Conservation (phyloP, 2,113 vertebrate species). For the Crocuta crocuta region DNA sequence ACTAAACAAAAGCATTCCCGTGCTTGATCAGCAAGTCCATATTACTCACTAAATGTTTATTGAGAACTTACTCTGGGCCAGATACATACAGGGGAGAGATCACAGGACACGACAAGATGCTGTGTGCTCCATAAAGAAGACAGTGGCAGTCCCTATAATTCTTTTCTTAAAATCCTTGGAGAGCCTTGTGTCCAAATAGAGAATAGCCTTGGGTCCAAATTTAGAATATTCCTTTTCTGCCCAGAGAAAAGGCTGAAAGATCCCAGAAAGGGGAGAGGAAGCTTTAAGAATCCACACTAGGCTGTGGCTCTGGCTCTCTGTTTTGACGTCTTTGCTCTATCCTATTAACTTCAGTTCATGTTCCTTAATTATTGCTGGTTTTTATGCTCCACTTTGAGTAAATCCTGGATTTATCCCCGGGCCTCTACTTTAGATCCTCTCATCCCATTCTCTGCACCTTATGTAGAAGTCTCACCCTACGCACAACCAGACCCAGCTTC, state of each 20-base stretch:
- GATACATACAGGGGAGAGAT: background rate
- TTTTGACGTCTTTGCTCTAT: background rate
- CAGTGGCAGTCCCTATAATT: background rate
- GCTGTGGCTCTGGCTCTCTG: background rate
- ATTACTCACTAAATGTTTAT: conserved; percentile 31
- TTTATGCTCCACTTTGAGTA: conserved; percentile 13
- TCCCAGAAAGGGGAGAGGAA: background rate
- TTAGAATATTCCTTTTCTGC: background rate
- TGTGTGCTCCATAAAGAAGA: background rate
- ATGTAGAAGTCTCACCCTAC: background rate
- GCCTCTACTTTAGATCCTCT: background rate
- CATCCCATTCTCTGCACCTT: background rate
- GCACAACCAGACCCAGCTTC: background rate
- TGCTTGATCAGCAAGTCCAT: background rate
- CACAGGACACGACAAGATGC: background rate
- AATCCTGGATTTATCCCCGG: background rate
- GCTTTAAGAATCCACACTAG: background rate
- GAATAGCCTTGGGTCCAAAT: background rate
- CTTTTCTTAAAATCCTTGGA: background rate
- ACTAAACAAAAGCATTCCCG: conserved; percentile 59
- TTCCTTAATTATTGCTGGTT: background rate
- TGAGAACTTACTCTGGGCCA: background rate
- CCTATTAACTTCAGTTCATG: background rate
- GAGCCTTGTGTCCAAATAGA: background rate
- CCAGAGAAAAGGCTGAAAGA: background rate